phyloP scores from a whole-genome alignment of 2,888 invertebrate species.

The Drosophila emarginata region DNA sequence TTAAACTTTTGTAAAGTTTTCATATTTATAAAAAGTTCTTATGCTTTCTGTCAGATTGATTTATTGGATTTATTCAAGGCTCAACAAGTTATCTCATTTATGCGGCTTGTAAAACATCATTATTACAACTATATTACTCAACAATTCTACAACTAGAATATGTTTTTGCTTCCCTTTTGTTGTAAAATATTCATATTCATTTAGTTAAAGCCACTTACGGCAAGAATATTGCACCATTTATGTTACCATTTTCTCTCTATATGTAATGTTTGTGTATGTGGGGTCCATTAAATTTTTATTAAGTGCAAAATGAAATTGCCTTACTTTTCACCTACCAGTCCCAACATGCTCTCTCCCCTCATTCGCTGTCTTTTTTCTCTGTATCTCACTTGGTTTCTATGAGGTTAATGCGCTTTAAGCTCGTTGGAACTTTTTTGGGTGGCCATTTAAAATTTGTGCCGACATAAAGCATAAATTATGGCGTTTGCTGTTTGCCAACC shows the following conservation, averaged over 20 bases:
- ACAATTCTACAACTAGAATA: not conserved
- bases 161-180: not conserved
- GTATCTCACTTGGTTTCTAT: not conserved
- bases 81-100: not conserved
- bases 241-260: slow-evolving; percentile 22
- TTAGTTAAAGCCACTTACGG: slow-evolving; percentile 48
- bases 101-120: not conserved
- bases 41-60: slow-evolving; percentile 54
- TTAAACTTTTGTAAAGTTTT: not conserved
- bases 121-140: not conserved
- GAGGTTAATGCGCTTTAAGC: slow-evolving; percentile 58
- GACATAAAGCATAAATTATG: slow-evolving; percentile 64
- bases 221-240: slow-evolving; percentile 48
- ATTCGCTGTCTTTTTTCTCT: too few species aligned
- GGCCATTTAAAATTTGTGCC: slow-evolving; percentile 58
- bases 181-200: slow-evolving; percentile 17
- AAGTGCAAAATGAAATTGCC: slow-evolving; percentile 73
- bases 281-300: slow-evolving; percentile 67
- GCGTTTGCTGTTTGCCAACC: slow-evolving; percentile 36
- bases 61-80: slow-evolving; percentile 20
- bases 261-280: slow-evolving; percentile 25
- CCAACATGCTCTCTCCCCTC: slow-evolving; percentile 6
- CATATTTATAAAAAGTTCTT: slow-evolving; percentile 17
- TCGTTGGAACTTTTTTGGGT: slow-evolving; percentile 45
- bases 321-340: slow-evolving; percentile 39